These are phyloP conservation scores for Bombus terrestris DNA, from an alignment of 1,140 invertebrate species.

Conservation along the genomic window DNA sequence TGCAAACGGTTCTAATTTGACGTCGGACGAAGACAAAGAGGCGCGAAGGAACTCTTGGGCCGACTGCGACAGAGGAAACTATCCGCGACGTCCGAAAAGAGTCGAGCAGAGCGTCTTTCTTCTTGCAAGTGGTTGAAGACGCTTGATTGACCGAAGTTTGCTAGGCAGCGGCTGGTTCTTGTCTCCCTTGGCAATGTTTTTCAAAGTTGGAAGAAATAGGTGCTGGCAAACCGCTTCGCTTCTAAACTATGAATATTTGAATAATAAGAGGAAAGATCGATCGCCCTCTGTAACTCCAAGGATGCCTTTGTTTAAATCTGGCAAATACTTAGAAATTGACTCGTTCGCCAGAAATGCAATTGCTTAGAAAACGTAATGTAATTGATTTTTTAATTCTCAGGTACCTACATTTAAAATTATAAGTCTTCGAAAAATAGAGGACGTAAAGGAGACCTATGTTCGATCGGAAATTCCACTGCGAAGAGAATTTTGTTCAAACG, in stretches of 20 bases:
- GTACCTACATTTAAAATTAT: too few species aligned
- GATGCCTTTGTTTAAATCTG: not conserved
- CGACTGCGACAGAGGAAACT: not conserved
- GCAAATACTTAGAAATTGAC: not conserved
- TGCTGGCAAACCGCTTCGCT: not conserved
- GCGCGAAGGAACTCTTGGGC: not conserved
- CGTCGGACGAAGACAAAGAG: conserved; percentile 31
- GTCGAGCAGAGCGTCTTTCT: not conserved
- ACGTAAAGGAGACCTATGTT: too few species aligned
- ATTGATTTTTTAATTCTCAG: too few species aligned
- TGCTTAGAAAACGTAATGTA: not conserved
- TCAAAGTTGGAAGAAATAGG: not conserved
- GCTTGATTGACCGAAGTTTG: conserved; percentile 18
- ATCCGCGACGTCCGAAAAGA: conserved; percentile 14
- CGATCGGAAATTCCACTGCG: too few species aligned
- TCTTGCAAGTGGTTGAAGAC: not conserved
- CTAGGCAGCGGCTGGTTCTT: not conserved
- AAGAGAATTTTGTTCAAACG: too few species aligned
- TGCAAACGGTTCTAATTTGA: conserved; percentile 56
- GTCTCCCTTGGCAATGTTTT: not conserved
- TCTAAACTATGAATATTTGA: not conserved
- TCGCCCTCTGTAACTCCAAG: not conserved
- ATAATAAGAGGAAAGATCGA: not conserved
- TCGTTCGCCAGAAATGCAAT: not conserved
- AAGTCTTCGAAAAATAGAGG: too few species aligned